A percentile compares a stretch with the other conserved stretches of the same genome.
Conservation (phyloP, 2,113 vertebrate genomes). For the Rana temporaria region DNA sequence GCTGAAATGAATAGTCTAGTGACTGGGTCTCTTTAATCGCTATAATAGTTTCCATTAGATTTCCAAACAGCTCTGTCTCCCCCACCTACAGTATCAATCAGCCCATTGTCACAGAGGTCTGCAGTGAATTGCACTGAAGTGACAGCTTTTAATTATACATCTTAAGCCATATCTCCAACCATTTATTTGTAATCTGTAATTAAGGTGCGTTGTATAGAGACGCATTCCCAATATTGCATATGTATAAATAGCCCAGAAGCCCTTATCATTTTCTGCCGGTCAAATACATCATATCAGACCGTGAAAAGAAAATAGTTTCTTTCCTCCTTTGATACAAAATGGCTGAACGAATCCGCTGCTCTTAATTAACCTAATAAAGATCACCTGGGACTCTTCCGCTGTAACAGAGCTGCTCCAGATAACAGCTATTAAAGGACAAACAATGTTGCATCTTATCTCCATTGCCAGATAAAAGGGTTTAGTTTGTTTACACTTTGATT, state of each 20-base stretch:
- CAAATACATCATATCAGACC: not conserved
- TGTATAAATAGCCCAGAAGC: not conserved
- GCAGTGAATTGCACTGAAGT: not conserved
- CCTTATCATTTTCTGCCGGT: slow-evolving; percentile 24
- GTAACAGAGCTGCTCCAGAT: slow-evolving; percentile 27
- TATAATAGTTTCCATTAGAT: not conserved
- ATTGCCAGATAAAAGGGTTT: slow-evolving; percentile 35
- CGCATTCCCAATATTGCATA: not conserved
- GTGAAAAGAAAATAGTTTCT: not conserved
- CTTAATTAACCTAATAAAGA: slow-evolving; percentile 50
- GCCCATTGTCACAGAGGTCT: not conserved
- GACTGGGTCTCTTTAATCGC: no score
- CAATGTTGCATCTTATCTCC: slow-evolving; percentile 51
- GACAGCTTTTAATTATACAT: slow-evolving; percentile 36
- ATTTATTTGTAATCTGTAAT: slow-evolving; percentile 8
- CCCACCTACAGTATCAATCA: slow-evolving; percentile 13
- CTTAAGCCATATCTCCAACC: not conserved
- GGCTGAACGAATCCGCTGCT: slow-evolving; percentile 8
- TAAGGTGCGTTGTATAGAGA: not conserved
- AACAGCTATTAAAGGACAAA: slow-evolving; percentile 45
- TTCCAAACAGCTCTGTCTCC: slow-evolving; percentile 1
- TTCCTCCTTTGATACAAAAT: slow-evolving; percentile 9
- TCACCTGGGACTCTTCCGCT: slow-evolving; percentile 20
- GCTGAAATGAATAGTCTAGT: no score
- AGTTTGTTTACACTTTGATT: slow-evolving; percentile 37